phyloP scores from a whole-genome alignment of 2,113 vertebrate species.

The Illadopsis cleaveri region DNA sequence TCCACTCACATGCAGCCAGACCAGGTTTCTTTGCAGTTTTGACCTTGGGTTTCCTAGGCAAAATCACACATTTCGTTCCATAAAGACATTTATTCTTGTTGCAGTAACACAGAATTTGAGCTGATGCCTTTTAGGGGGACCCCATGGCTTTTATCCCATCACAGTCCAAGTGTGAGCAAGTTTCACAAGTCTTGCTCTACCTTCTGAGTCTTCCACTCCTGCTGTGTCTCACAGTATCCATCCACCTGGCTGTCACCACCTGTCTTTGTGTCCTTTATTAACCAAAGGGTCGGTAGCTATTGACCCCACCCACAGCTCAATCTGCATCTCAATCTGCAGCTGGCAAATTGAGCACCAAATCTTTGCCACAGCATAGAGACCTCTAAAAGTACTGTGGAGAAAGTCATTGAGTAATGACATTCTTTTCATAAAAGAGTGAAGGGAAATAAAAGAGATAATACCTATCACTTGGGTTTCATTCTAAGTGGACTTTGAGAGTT shows the following conservation, averaged over 20 bases:
- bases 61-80: not conserved
- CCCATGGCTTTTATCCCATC: not conserved
- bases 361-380: not conserved
- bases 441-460: not conserved
- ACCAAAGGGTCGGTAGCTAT: not conserved
- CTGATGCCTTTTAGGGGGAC: fast-evolving
- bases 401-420: not conserved
- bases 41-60: not conserved
- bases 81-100: not conserved
- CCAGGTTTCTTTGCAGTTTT: not conserved
- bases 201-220: not conserved
- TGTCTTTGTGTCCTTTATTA: not conserved
- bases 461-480: not conserved
- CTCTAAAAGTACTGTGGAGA: not conserved
- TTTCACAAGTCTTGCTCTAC: not conserved
- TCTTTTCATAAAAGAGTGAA: not conserved
- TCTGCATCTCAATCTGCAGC: not conserved
- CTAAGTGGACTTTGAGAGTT: not conserved
- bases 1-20: not conserved
- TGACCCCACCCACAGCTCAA: not conserved
- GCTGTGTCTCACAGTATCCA: not conserved
- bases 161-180: not conserved
- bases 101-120: fast-evolving
- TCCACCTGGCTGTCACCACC: not conserved
- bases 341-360: not conserved